A percentile compares a stretch with the other conserved stretches of the same genome.
Conservation (phyloP, 2,888 invertebrate species). For the Drosophila rellima region DNA sequence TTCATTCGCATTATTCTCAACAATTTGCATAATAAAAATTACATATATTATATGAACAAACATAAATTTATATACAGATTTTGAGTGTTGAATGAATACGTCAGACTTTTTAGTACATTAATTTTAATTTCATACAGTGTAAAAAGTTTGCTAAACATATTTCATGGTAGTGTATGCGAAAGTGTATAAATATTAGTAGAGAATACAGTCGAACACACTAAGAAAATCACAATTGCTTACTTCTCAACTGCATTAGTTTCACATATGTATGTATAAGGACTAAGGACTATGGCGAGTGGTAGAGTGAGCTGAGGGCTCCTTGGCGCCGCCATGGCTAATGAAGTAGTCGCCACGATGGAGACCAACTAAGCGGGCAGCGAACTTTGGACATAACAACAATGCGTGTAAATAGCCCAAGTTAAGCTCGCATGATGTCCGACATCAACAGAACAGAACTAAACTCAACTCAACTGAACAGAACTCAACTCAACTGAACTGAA, state of each 20-base stretch:
- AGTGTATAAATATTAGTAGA: not conserved
- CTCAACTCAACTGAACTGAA: constrained; percentile 20
- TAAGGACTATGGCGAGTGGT: not conserved
- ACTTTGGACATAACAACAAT: constrained; percentile 62
- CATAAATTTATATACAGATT: not conserved
- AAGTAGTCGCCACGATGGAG: constrained; percentile 52
- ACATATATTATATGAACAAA: not conserved
- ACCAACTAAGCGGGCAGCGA: constrained; percentile 35
- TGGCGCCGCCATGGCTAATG: constrained; percentile 58
- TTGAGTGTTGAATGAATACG: no score
- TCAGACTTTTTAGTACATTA: not conserved
- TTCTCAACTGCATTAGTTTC: constrained; percentile 11
- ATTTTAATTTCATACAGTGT: not conserved
- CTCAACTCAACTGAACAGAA: constrained; percentile 20
- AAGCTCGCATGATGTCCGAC: constrained; percentile 55
- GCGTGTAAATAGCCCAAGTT: constrained; percentile 78
- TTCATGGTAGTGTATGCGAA: not conserved
- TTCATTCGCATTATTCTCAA: not conserved
- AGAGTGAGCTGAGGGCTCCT: not conserved
- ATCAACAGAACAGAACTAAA: constrained; percentile 19
- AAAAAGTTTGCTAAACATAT: not conserved
- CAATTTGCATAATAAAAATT: not conserved
- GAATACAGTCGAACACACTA: not conserved
- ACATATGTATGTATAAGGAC: constrained; percentile 4
- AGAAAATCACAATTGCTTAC: constrained; percentile 1